Conservation (phyloP, 2,888 invertebrate species). For the Tachina lurida region DNA sequence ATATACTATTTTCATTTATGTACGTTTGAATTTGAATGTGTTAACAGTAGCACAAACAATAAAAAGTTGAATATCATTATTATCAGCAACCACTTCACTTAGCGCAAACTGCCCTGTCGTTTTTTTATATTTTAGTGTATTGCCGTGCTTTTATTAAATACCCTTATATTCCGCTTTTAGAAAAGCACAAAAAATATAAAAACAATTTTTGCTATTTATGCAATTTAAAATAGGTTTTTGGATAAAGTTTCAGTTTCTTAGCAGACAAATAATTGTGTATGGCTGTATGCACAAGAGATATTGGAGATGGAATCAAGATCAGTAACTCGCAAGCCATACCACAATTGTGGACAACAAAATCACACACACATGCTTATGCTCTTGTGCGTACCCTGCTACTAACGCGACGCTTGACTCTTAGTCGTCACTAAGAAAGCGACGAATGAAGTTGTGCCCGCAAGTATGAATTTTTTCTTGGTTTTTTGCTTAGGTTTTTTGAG, state of each 20-base stretch:
- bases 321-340: too few relatives aligned
- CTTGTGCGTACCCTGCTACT: too few relatives aligned
- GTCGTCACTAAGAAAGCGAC: too few relatives aligned
- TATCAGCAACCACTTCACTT: constrained; percentile 19
- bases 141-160: constrained; percentile 4
- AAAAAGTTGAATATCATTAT: background rate
- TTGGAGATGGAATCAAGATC: too few relatives aligned
- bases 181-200: too few relatives aligned
- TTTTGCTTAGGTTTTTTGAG: too few relatives aligned
- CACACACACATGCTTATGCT: too few relatives aligned
- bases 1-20: background rate
- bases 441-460: too few relatives aligned
- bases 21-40: background rate
- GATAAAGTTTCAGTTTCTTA: background rate
- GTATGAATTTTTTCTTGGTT: too few relatives aligned
- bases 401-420: too few relatives aligned
- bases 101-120: background rate
- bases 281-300: too few relatives aligned
- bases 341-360: too few relatives aligned
- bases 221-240: background rate
- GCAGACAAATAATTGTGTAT: background rate
- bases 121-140: background rate
- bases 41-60: constrained; percentile 13
- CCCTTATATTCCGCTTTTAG: background rate
- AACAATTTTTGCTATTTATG: background rate